Conservation (phyloP, 2,113 vertebrate species). For the Gopherus flavomarginatus region DNA sequence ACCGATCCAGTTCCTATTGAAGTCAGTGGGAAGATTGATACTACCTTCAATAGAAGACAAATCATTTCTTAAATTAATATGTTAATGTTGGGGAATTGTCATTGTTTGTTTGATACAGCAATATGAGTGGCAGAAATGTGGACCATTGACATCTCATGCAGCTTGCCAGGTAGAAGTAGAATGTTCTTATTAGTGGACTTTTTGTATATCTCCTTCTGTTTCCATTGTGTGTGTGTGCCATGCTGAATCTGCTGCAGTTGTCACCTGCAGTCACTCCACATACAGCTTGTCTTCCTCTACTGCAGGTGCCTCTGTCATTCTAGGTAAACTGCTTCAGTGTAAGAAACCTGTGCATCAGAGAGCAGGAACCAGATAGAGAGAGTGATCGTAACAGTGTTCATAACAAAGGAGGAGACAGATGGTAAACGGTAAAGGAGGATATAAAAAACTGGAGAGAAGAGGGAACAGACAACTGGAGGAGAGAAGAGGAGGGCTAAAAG, state of each 20-base stretch:
- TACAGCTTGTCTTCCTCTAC: not conserved
- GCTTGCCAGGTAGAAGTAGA: not conserved
- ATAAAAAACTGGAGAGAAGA: not conserved
- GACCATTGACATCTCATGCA: not conserved
- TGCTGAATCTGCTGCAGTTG: not conserved
- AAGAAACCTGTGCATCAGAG: not conserved
- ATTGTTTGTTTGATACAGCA: not conserved
- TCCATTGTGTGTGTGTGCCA: not conserved
- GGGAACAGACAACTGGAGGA: not conserved
- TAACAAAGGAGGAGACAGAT: not conserved
- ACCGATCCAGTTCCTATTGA: not conserved
- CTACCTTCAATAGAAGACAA: not conserved
- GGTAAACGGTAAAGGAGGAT: not conserved
- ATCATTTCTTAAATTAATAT: not conserved
- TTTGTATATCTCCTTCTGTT: not conserved
- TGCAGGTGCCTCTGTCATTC: not conserved
- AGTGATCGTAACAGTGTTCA: not conserved
- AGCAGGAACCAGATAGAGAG: not conserved
- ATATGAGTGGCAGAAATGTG: conserved; percentile 14
- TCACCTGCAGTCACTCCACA: not conserved
- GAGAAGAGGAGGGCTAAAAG: not conserved
- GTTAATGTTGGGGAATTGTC: not conserved
- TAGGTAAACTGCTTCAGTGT: not conserved
- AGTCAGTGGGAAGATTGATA: not conserved
- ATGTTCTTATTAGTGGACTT: not conserved